A percentile compares a stretch with the other conserved stretches of the same genome.
Evolutionary conservation across 2,888 invertebrate species (phyloP).

Genomic region (Oligia fasciuncula): DNA sequence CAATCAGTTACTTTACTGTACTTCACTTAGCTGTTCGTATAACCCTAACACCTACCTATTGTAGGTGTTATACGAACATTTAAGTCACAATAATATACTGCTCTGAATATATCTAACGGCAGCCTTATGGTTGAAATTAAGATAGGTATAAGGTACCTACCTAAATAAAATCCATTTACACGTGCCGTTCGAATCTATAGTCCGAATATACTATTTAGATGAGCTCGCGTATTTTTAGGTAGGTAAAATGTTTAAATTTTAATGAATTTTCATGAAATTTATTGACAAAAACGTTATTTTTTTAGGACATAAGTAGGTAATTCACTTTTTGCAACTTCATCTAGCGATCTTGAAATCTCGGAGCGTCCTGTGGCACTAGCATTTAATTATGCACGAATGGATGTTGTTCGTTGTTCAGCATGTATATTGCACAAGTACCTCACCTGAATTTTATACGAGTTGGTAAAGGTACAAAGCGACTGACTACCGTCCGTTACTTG

Average conservation of each 20-base stretch:
- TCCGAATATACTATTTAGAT: neutral
- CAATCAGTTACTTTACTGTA: slow-evolving; percentile 34
- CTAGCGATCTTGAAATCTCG: neutral
- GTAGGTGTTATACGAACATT: no score
- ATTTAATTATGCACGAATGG: slow-evolving; percentile 32
- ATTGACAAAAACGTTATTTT: neutral
- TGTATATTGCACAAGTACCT: neutral
- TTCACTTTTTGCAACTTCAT: slow-evolving; percentile 3
- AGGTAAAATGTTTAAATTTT: neutral
- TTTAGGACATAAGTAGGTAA: neutral
- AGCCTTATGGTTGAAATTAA: neutral
- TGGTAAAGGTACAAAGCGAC: slow-evolving; percentile 26
- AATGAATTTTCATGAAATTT: neutral
- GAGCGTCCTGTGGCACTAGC: neutral
- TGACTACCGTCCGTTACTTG: slow-evolving; percentile 17
- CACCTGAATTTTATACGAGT: slow-evolving; percentile 21
- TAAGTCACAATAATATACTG: neutral
- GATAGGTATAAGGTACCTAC: neutral
- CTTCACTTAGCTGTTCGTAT: neutral
- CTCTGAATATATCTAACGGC: slow-evolving; percentile 6
- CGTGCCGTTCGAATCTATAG: neutral
- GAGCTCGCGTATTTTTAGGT: neutral
- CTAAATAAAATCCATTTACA: slow-evolving; percentile 6
- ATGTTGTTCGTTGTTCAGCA: slow-evolving; percentile 27
- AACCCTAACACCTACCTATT: no score